These are phyloP conservation scores for Enteromius viviparus DNA, from an alignment of 2,797 vertebrate genomes.

Conservation along the genomic window DNA sequence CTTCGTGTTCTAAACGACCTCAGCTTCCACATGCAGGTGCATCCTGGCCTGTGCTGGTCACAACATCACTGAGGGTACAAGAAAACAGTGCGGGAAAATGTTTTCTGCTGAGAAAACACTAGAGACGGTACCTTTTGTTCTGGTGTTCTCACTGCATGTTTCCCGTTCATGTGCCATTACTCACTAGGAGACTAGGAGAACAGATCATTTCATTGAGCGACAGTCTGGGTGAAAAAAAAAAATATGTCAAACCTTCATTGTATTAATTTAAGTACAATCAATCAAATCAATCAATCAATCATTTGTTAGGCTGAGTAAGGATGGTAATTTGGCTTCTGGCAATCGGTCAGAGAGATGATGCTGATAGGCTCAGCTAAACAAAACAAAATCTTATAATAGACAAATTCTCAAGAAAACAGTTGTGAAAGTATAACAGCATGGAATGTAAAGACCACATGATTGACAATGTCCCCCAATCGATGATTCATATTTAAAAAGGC, in stretches of 20 bases:
- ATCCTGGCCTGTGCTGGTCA: conserved; percentile 48
- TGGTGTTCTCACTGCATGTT: conserved; percentile 13
- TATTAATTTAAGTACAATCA: neutral
- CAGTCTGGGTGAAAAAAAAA: neutral
- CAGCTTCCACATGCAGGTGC: conserved; percentile 41
- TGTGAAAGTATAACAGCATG: too few relatives aligned
- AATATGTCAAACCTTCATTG: neutral
- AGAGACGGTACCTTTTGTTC: conserved; percentile 6
- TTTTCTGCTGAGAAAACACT: conserved; percentile 24
- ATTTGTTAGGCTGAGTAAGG: neutral
- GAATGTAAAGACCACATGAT: too few relatives aligned
- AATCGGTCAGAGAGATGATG: neutral
- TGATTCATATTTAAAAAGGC: neutral
- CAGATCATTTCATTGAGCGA: conserved; percentile 3
- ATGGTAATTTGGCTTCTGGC: neutral
- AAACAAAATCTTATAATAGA: too few relatives aligned
- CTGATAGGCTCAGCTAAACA: neutral
- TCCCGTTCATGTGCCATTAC: neutral
- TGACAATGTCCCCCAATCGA: too few relatives aligned
- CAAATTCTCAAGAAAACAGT: too few relatives aligned
- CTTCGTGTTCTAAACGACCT: conserved; percentile 26
- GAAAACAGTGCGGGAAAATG: neutral
- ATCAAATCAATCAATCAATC: too few relatives aligned
- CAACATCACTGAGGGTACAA: conserved; percentile 11
- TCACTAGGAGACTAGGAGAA: conserved; percentile 6